These are phyloP conservation scores for Ormyrus nitidulus DNA, from an alignment of 2,888 invertebrate genomes.

Conservation along the genomic window DNA sequence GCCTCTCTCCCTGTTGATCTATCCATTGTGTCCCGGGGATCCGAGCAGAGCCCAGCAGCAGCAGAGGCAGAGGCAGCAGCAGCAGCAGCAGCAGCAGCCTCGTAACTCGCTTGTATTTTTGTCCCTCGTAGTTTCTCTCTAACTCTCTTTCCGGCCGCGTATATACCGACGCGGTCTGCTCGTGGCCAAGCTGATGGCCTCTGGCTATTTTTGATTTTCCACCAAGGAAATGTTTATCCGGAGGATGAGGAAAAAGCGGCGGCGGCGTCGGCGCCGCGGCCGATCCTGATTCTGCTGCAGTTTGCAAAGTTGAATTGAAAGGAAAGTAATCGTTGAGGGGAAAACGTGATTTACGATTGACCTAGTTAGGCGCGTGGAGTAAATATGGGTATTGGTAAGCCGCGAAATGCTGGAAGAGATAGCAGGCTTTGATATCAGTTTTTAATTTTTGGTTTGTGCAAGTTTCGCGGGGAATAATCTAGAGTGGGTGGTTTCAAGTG, in stretches of 20 bases:
- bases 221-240: constrained; percentile 1
- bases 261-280: too few species aligned
- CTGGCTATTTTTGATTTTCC: constrained; percentile 21
- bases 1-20: constrained; percentile 31
- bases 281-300: neutral
- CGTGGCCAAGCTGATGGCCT: neutral
- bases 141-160: neutral
- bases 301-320: constrained; percentile 9
- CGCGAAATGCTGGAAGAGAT: neutral
- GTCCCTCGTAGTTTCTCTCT: neutral
- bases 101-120: constrained; percentile 34
- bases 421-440: neutral
- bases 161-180: too few species aligned
- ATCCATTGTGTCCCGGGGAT: constrained; percentile 39
- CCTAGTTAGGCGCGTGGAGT: neutral
- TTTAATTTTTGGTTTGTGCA: too few species aligned
- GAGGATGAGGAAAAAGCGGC: neutral
- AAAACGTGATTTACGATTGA: constrained; percentile 10
- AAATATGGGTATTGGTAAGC: too few species aligned
- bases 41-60: neutral
- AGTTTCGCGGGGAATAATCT: neutral
- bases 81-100: neutral
- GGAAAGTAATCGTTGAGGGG: neutral
- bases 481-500: too few species aligned
- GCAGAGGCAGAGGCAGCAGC: too few species aligned